Conservation (phyloP, 2,888 invertebrate genomes). For the Agrotis segetum region DNA sequence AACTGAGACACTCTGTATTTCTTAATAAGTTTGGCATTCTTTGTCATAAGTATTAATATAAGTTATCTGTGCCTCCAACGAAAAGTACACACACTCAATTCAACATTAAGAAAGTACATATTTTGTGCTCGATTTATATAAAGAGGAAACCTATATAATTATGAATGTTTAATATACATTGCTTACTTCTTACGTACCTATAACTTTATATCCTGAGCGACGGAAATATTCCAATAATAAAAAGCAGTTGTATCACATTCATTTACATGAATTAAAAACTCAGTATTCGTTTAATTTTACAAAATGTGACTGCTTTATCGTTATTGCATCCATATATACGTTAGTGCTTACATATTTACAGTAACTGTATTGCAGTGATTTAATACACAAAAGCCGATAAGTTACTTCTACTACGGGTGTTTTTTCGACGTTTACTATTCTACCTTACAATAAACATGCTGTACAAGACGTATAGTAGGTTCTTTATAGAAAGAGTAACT, state of each 20-base stretch:
- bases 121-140: constrained; percentile 45
- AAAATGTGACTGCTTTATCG: constrained; percentile 22
- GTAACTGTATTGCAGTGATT: constrained; percentile 54
- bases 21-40: constrained; percentile 47
- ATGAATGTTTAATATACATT: constrained; percentile 49
- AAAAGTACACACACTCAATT: constrained; percentile 45
- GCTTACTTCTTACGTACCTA: constrained; percentile 44
- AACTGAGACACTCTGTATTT: constrained; percentile 27
- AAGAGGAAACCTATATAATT: constrained; percentile 49
- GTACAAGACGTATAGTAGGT: constrained; percentile 63
- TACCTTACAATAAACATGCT: constrained; percentile 59
- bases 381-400: constrained; percentile 65
- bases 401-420: constrained; percentile 48
- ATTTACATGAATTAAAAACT: constrained; percentile 39
- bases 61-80: constrained; percentile 42
- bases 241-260: constrained; percentile 48
- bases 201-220: constrained; percentile 52
- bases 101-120: constrained; percentile 50
- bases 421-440: constrained; percentile 55
- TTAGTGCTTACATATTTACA: constrained; percentile 63
- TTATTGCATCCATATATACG: constrained; percentile 43
- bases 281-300: constrained; percentile 42
- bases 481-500: constrained; percentile 61
- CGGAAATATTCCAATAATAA: constrained; percentile 49
- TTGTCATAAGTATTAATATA: constrained; percentile 58